phyloP scores from a whole-genome alignment of 2,797 vertebrate genomes.

The Crenichthys baileyi region DNA sequence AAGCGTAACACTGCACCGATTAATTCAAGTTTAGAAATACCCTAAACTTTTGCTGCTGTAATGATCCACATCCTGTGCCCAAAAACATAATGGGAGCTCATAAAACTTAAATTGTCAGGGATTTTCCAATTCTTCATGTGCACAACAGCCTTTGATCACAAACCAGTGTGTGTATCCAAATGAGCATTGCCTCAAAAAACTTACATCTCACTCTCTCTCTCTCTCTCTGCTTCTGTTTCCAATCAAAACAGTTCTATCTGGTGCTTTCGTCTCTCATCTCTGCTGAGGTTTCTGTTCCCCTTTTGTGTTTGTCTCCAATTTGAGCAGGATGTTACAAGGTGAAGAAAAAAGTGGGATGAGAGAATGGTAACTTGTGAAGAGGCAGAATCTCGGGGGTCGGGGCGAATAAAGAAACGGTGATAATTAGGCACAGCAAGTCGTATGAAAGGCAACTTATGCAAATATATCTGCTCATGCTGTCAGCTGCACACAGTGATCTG shows the following conservation, averaged over 20 bases:
- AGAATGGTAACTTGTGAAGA: constrained; percentile 46
- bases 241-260: constrained; percentile 44
- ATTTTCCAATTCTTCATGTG: constrained; percentile 51
- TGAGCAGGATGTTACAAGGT: constrained; percentile 46
- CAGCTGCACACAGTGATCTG: constrained; percentile 58
- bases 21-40: constrained; percentile 16
- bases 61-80: constrained; percentile 41
- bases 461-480: constrained; percentile 67
- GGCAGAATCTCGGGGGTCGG: constrained; percentile 38
- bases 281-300: constrained; percentile 26
- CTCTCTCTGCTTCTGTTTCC: constrained; percentile 38
- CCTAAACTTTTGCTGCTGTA: constrained; percentile 14
- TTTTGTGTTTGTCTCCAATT: constrained; percentile 51
- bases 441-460: constrained; percentile 74
- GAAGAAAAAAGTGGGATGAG: constrained; percentile 31
- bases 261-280: constrained; percentile 32
- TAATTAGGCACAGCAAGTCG: constrained; percentile 70
- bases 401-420: constrained; percentile 58
- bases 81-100: constrained; percentile 35
- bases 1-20: constrained; percentile 7
- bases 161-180: constrained; percentile 51
- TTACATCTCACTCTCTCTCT: constrained; percentile 7
- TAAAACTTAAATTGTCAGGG: constrained; percentile 37
- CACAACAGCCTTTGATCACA: constrained; percentile 64
- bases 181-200: constrained; percentile 23